Base-by-base conservation (phyloP, 2,797 vertebrate species). In the Sebastes oblongus region DNA sequence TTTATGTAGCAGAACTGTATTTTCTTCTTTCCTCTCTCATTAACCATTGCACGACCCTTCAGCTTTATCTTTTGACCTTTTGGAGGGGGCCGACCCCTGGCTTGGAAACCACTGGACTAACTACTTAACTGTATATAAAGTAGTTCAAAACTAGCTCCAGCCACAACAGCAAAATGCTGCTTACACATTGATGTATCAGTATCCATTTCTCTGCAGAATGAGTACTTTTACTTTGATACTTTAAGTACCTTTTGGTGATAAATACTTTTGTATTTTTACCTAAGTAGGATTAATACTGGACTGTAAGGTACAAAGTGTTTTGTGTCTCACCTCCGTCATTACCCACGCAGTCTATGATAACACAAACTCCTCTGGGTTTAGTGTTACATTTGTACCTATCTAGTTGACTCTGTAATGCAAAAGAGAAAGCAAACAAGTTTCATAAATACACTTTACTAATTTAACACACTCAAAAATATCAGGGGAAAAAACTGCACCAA, bases 291-390 rank as follows among this genome's bases (percentile, higher is more conserved):
- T 64, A 13, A 18, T 73, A 12, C 20, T 54, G 6, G 6, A 39
- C 20, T 68, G 11, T 32, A 13, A 46, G n/a, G 6, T 52, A 18
- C 4, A 68, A 79, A 78, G 16, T 50, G 32, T 68, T 72, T 25
- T 55, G 55, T 72, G 10, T 86, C 96, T 94, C 87, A 99, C 98
- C 97, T 93, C 94, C 91, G 20, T 97, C 96, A 68, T 92, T 96
- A 73, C 97, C 97, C 62, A 98, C 93, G 18, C 98, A 98, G 92
- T 99, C 97, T 46, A 99, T 96, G 85, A 99, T 98, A 74, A 98
- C 72, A 88, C 98, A 99, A 81, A 97, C 72, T 83, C 98, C 97
- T 66, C 96, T 93, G 69, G 96, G 96, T 0, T 90, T 82, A 32
- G 90, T 94, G 90, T 85, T 93, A 83, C 98, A 96, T 80, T 86